Conservation (phyloP, 2,113 vertebrate species). For the Boleophthalmus pectinirostris region DNA sequence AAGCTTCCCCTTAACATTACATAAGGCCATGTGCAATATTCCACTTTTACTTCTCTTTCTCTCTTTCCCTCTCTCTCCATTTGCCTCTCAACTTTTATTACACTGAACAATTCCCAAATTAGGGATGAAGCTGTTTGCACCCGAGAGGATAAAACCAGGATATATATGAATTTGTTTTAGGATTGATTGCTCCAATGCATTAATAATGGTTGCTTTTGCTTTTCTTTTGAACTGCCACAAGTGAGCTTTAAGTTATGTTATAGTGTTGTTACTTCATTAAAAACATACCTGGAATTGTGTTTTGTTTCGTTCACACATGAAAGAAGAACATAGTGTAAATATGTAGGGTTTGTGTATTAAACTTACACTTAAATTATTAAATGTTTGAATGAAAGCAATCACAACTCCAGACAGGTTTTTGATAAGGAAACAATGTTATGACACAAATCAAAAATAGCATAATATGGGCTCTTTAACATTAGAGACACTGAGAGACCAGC, state of each 20-base stretch:
- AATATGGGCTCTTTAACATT: too few relatives aligned
- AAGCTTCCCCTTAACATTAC: too few relatives aligned
- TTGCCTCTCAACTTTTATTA: constrained; percentile 13
- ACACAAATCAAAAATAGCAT: too few relatives aligned
- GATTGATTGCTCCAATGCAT: background rate
- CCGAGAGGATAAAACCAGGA: constrained; percentile 26
- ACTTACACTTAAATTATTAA: too few relatives aligned
- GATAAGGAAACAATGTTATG: too few relatives aligned
- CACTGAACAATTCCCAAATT: constrained; percentile 26
- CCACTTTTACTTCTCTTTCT: constrained; percentile 44
- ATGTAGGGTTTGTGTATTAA: background rate
- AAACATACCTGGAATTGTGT: too few relatives aligned
- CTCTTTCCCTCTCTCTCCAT: too few relatives aligned
- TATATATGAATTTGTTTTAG: constrained; percentile 5
- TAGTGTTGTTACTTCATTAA: too few relatives aligned
- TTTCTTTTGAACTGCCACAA: background rate
- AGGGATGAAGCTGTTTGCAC: constrained; percentile 51
- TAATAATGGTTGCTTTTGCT: background rate
- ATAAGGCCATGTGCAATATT: constrained; percentile 31
- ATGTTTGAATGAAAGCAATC: too few relatives aligned
- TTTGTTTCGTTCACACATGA: background rate
- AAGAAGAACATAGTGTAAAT: too few relatives aligned
- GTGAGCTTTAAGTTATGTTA: background rate
- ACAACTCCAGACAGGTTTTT: too few relatives aligned
- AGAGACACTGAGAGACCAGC: too few relatives aligned